A percentile compares a stretch with the other conserved stretches of the same genome.
phyloP scores from a whole-genome alignment of 1,140 invertebrate genomes.

The Chelonus insularis region DNA sequence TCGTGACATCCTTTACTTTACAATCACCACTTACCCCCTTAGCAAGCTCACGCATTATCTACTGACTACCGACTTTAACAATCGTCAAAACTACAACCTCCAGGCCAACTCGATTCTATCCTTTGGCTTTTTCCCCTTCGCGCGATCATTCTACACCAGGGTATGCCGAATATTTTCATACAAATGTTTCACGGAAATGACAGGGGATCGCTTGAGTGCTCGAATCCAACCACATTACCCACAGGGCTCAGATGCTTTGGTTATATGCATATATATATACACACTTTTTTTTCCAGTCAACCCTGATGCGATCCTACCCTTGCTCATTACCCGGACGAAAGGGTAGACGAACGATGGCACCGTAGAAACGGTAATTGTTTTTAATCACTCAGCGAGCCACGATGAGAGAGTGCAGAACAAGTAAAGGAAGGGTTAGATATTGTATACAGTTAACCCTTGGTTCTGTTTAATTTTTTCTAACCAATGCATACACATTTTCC shows the following conservation, averaged over 20 bases:
- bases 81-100: slow-evolving; percentile 17
- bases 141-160: slow-evolving; percentile 21
- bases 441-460: background rate
- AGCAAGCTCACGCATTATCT: background rate
- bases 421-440: slow-evolving; percentile 23
- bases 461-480: background rate
- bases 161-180: slow-evolving; percentile 46
- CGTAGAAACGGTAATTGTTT: slow-evolving; percentile 51
- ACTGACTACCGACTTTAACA: background rate
- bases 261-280: slow-evolving; percentile 24
- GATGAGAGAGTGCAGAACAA: slow-evolving; percentile 24
- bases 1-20: slow-evolving; percentile 4
- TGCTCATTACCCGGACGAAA: slow-evolving; percentile 38
- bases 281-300: slow-evolving; percentile 12
- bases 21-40: slow-evolving; percentile 20
- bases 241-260: slow-evolving; percentile 39
- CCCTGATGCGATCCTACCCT: slow-evolving; percentile 16
- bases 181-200: slow-evolving; percentile 46
- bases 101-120: slow-evolving; percentile 20
- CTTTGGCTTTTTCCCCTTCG: slow-evolving; percentile 22
- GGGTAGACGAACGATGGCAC: slow-evolving; percentile 31
- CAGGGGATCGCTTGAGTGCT: slow-evolving; percentile 29
- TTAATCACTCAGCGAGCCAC: slow-evolving; percentile 44
- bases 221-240: slow-evolving; percentile 42
- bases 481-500: no score